A percentile compares a stretch with the other conserved stretches of the same genome.
These are phyloP conservation scores for Chrysina gloriosa DNA, from an alignment of 2,888 invertebrate species.

Conservation along the genomic window DNA sequence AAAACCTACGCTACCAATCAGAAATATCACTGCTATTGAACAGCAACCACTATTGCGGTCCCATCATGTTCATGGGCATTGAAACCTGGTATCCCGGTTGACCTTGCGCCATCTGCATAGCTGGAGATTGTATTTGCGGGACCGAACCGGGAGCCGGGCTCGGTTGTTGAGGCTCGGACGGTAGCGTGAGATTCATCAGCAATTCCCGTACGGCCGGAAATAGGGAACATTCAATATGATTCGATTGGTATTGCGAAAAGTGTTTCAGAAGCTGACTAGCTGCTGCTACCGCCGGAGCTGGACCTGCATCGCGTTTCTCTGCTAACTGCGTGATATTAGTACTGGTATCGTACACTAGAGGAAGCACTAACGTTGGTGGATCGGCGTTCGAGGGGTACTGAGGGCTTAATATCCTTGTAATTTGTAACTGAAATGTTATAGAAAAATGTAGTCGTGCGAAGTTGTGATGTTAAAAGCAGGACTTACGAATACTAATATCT, in stretches of 20 bases:
- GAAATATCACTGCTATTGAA: conserved; percentile 29
- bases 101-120: conserved; percentile 70
- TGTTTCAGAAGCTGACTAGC: conserved; percentile 75
- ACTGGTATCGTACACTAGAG: conserved; percentile 89
- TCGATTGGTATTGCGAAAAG: conserved; percentile 80
- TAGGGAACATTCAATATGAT: conserved; percentile 84
- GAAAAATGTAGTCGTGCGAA: neutral
- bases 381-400: conserved; percentile 73
- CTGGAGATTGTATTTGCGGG: conserved; percentile 69
- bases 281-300: conserved; percentile 71
- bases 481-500: conserved; percentile 93
- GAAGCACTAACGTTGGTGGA: conserved; percentile 82
- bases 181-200: conserved; percentile 83
- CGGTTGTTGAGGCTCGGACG: conserved; percentile 78
- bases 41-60: conserved; percentile 54
- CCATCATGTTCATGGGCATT: conserved; percentile 65
- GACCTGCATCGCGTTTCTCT: conserved; percentile 80
- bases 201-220: conserved; percentile 93
- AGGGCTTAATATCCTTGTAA: conserved; percentile 73
- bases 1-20: conserved; percentile 14
- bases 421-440: conserved; percentile 74
- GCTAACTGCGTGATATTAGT: conserved; percentile 89
- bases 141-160: conserved; percentile 63
- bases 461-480: neutral
- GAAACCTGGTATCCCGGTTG: conserved; percentile 62